A percentile compares a stretch with the other conserved stretches of the same genome.
Conservation (phyloP, 2,888 invertebrate genomes). For the Dione vanillae region DNA sequence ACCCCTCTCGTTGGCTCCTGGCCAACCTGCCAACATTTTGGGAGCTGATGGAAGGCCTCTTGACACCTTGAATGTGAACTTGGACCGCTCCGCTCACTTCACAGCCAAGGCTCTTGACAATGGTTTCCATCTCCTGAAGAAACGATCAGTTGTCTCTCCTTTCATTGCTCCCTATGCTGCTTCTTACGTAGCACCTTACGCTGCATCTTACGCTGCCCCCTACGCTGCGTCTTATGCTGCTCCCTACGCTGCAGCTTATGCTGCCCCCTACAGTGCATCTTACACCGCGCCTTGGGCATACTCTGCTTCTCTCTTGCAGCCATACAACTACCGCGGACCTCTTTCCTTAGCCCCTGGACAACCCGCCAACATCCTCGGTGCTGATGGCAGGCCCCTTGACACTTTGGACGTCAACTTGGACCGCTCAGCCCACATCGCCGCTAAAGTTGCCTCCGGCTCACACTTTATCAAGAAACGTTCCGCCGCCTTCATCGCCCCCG, state of each 20-base stretch:
- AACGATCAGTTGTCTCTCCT: conserved; percentile 57
- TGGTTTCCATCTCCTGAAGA: conserved; percentile 62
- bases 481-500: conserved; percentile 50
- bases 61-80: conserved; percentile 76
- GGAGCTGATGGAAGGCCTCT: conserved; percentile 75
- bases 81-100: conserved; percentile 74
- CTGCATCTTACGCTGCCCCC: no score
- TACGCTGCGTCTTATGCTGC: no score
- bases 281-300: conserved; percentile 51
- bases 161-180: conserved; percentile 51
- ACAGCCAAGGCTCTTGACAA: conserved; percentile 68
- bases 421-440: conserved; percentile 72
- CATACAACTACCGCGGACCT: conserved; percentile 57
- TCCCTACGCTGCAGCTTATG: conserved; percentile 47
- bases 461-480: conserved; percentile 66
- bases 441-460: conserved; percentile 65
- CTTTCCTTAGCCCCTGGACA: conserved; percentile 76
- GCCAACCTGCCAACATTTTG: conserved; percentile 75
- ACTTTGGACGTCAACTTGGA: conserved; percentile 77
- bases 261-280: conserved; percentile 50
- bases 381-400: conserved; percentile 76
- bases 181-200: conserved; percentile 48
- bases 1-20: conserved; percentile 73
- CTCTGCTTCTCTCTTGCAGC: conserved; percentile 56
- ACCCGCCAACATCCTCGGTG: conserved; percentile 73